Evolutionary conservation across 2,888 invertebrate genomes (phyloP), one percentile per base, ranked within the genome.

Genomic region (Drosophila planitibia): DNA sequence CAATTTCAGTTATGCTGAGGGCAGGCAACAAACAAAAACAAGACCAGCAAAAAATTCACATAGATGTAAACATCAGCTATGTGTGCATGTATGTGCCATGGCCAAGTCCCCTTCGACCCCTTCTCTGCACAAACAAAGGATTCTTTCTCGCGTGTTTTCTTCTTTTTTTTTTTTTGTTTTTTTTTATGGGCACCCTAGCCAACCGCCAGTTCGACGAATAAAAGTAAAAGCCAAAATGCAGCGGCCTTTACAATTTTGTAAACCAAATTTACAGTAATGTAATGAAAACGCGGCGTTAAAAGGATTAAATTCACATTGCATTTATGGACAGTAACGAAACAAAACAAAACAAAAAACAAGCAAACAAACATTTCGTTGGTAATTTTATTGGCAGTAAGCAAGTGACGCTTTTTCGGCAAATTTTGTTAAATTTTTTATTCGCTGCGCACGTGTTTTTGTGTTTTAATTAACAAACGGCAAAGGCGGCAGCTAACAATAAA

Each of bases 401-500:
- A 52, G 41, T 70, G 60, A 64, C 72, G 61, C 32, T 58, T 33
- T 57, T 66, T 25, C 30, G 7, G 10, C 47, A 53, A 66, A 76
- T 64, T 64, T 54, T 69, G 90, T 82, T 84, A 70, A 78, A 85
- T 80, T 83, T 90, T 87, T 88, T 83, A 87, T 90, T 70, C 74
- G 77, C 58, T 71, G 64, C 81, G 91, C 87, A 90, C 90, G 87
- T 91, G 91, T 91, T 88, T 90, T 91, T 90, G 87, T 89, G 83
- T 91, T 88, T 88, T 88, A 88, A 88, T 88, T 88, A 88, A 91
- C 89, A 88, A 85, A 79, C 67, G 83, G 76, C 88, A 65, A 75
- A 55, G 54, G 57, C 57, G 49, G 35, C 58, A 61, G 62, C 76
- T 66, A 90, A 90, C 86, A 91, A 90, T 91, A 91, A 91, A 91